These are phyloP conservation scores for Phthorimaea operculella DNA, from an alignment of 1,140 invertebrate species.

Conservation along the genomic window DNA sequence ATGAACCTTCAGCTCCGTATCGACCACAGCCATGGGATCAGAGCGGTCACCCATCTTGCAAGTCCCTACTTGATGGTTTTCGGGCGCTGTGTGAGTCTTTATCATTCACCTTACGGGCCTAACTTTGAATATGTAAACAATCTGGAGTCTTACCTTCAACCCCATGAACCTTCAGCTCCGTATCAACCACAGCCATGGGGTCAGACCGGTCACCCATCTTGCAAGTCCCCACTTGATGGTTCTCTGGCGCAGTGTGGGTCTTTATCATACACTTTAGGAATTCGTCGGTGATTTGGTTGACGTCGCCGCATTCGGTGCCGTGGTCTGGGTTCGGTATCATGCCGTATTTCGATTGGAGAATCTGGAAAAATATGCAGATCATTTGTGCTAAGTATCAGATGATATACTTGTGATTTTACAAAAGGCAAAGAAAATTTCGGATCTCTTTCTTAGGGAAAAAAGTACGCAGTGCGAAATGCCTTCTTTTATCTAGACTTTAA, in stretches of 20 bases:
- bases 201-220: slow-evolving; percentile 74
- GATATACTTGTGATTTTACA: too few species aligned
- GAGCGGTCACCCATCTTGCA: slow-evolving; percentile 74
- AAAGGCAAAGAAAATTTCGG: too few species aligned
- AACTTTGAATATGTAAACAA: too few species aligned
- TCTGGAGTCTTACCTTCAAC: slow-evolving; percentile 45
- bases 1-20: slow-evolving; percentile 67
- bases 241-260: slow-evolving; percentile 66
- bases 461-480: too few species aligned
- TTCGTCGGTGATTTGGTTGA: slow-evolving; percentile 68
- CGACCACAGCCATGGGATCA: slow-evolving; percentile 70
- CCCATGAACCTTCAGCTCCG: slow-evolving; percentile 68
- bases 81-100: slow-evolving; percentile 61
- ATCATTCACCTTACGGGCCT: slow-evolving; percentile 35
- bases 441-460: too few species aligned
- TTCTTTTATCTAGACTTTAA: too few species aligned
- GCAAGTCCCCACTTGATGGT: slow-evolving; percentile 75
- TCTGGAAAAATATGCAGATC: slow-evolving; percentile 23
- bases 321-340: slow-evolving; percentile 76
- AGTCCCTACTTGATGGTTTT: slow-evolving; percentile 74
- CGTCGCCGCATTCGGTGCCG: slow-evolving; percentile 74
- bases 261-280: slow-evolving; percentile 70
- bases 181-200: slow-evolving; percentile 69
- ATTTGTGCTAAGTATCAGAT: too few species aligned
- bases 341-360: slow-evolving; percentile 75